Evolutionary conservation across 2,888 invertebrate genomes (phyloP).

Genomic region (Nomada goodeniana): DNA sequence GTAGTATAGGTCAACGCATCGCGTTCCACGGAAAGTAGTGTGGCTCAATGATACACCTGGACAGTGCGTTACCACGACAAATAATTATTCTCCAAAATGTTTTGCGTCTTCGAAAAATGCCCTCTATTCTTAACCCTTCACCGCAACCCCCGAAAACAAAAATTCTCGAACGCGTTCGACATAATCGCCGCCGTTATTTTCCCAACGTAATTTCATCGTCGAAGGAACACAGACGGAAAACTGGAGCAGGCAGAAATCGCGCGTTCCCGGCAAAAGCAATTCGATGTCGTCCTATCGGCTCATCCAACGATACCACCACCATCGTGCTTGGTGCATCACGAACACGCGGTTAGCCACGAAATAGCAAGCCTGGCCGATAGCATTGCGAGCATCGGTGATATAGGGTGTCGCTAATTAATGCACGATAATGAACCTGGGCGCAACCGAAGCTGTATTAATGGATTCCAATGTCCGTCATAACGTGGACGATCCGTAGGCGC

Average conservation of each 20-base stretch:
- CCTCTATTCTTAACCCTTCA: too few relatives aligned
- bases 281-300: conserved; percentile 58
- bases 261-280: conserved; percentile 53
- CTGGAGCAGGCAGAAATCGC: conserved; percentile 42
- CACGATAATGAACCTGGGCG: conserved; percentile 81
- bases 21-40: background rate
- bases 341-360: conserved; percentile 75
- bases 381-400: conserved; percentile 72
- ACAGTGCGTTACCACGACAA: background rate
- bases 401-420: conserved; percentile 81
- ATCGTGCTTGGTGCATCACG: conserved; percentile 57
- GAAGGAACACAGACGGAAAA: background rate
- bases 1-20: background rate
- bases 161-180: too few relatives aligned
- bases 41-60: background rate
- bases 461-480: conserved; percentile 79
- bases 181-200: too few relatives aligned
- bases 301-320: conserved; percentile 46
- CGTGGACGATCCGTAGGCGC: conserved; percentile 66
- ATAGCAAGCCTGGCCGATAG: conserved; percentile 73
- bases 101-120: background rate
- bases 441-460: conserved; percentile 78
- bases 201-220: background rate
- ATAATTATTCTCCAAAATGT: background rate
- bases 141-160: too few relatives aligned